Percentiles rank a stretch among this genome's conserved stretches.
Evolutionary conservation across 2,888 invertebrate genomes (phyloP).

Genomic region (Pristionchus maxplancki): DNA sequence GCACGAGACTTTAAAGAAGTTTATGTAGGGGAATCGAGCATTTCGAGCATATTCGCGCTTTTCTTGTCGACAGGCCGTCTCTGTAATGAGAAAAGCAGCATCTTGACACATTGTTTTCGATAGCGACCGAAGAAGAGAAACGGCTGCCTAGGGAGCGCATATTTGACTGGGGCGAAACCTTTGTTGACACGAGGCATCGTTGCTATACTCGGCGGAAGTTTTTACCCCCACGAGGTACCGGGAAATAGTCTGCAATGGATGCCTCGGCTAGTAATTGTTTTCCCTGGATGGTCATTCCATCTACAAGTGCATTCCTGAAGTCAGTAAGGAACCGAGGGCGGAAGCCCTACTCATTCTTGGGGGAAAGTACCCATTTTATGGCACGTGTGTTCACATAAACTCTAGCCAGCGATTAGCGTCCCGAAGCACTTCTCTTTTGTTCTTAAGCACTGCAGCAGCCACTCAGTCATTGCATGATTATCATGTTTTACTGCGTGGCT

Average conservation of each 20-base stretch:
- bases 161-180: not conserved
- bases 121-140: not conserved
- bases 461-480: not conserved
- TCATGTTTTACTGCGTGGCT: not conserved
- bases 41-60: not conserved
- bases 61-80: not conserved
- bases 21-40: not conserved
- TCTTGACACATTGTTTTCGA: conserved; percentile 19
- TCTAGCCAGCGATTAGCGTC: not conserved
- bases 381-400: not conserved
- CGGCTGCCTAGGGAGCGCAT: not conserved
- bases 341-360: not conserved
- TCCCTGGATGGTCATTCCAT: not conserved
- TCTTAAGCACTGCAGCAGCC: not conserved
- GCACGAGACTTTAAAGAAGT: not conserved
- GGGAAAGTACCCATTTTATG: not conserved
- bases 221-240: not conserved
- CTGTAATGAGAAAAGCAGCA: not conserved
- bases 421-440: not conserved
- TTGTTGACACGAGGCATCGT: not conserved
- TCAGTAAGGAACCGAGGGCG: not conserved
- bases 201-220: not conserved
- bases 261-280: not conserved
- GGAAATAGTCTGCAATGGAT: not conserved
- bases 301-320: not conserved